Evolutionary conservation across 2,797 vertebrate species (phyloP).

Genomic region (Gephyroberyx darwinii): DNA sequence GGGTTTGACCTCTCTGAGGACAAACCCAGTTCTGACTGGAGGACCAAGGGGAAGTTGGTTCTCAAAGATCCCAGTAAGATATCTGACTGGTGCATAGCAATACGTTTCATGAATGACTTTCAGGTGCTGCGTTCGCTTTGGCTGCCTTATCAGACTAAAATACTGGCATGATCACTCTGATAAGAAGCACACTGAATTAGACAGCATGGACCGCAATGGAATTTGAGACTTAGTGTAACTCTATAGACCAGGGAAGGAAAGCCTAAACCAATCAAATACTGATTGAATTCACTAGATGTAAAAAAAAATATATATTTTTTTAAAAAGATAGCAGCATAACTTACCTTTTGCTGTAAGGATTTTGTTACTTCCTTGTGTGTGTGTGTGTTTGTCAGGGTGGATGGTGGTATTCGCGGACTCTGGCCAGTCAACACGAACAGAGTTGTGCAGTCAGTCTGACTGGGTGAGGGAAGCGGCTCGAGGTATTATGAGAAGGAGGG

Average conservation of each 20-base stretch:
- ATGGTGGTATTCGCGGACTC: constrained; percentile 77
- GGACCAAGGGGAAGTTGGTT: background rate
- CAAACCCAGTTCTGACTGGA: background rate
- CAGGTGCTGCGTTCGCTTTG: no score
- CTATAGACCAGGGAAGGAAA: background rate
- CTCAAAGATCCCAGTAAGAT: background rate
- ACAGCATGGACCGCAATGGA: background rate
- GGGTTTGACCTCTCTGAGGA: background rate
- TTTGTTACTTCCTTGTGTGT: constrained; percentile 17
- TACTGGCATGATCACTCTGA: background rate
- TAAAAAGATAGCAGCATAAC: constrained; percentile 5
- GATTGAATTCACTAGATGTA: background rate
- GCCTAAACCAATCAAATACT: background rate
- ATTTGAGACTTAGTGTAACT: background rate
- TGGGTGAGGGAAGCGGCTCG: constrained; percentile 54
- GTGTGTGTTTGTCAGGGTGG: background rate
- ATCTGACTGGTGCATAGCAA: background rate
- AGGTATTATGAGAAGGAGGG: constrained; percentile 42
- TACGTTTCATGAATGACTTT: background rate
- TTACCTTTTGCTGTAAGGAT: constrained; percentile 55
- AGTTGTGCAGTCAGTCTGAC: constrained; percentile 49
- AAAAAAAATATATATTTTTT: no score
- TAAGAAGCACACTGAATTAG: background rate
- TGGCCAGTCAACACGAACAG: constrained; percentile 84
- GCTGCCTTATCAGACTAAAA: background rate